phyloP scores from a whole-genome alignment of 2,888 invertebrate genomes.

The Phyllotreta striolata region DNA sequence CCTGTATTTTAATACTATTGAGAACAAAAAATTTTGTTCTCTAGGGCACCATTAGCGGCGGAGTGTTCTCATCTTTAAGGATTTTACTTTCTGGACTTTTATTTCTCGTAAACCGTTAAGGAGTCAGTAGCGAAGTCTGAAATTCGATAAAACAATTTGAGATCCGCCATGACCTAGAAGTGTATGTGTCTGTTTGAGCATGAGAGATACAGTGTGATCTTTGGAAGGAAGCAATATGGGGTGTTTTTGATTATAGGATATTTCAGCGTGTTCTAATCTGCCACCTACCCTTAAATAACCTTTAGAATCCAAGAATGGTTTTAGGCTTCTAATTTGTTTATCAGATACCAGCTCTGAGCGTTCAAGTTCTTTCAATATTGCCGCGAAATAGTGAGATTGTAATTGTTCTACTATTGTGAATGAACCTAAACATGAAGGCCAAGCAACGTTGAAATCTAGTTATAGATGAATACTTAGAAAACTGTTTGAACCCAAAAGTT shows the following conservation, averaged over 20 bases:
- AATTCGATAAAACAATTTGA: conserved; percentile 35
- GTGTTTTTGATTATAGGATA: conserved; percentile 12
- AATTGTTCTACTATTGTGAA: neutral
- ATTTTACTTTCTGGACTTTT: too few species aligned
- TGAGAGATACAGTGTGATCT: conserved; percentile 10
- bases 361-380: neutral
- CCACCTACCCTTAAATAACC: conserved; percentile 13
- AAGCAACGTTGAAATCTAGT: neutral
- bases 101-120: conserved; percentile 32
- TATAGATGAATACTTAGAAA: neutral
- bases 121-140: conserved; percentile 38
- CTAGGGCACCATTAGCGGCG: too few species aligned
- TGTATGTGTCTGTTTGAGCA: conserved; percentile 1
- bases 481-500: neutral
- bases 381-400: neutral
- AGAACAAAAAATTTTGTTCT: too few species aligned
- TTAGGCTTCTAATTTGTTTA: neutral
- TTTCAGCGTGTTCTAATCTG: conserved; percentile 13
- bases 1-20: too few species aligned
- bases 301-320: neutral
- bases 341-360: neutral
- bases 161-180: conserved; percentile 36
- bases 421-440: neutral
- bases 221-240: conserved; percentile 10
- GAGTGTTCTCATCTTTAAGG: too few species aligned